Evolutionary conservation across 2,888 invertebrate species (phyloP).

Genomic region (Cotesia congregata): DNA sequence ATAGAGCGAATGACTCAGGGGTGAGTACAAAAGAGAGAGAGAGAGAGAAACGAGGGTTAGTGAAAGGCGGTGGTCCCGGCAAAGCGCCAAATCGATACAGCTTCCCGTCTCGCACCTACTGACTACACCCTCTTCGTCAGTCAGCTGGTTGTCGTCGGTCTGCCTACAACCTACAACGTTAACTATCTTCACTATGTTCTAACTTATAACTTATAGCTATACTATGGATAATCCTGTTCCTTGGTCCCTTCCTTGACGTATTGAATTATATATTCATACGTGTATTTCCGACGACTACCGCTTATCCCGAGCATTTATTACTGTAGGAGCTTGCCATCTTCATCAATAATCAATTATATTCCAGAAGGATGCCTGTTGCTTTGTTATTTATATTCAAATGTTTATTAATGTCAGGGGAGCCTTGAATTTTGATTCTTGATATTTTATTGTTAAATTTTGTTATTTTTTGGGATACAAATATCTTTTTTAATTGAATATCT

Average conservation of each 20-base stretch:
- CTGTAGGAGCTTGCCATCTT: not conserved
- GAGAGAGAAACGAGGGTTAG: slow-evolving; percentile 28
- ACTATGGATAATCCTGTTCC: not conserved
- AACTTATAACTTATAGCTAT: too few species aligned
- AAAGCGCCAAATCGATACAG: slow-evolving; percentile 68
- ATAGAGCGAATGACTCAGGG: not conserved
- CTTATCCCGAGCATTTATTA: not conserved
- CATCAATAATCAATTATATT: too few species aligned
- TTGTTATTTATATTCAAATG: too few species aligned
- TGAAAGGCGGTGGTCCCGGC: slow-evolving; percentile 59
- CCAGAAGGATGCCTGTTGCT: too few species aligned
- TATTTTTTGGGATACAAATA: too few species aligned
- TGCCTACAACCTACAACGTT: not conserved
- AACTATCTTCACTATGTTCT: not conserved
- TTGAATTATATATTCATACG: not conserved
- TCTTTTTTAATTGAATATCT: too few species aligned
- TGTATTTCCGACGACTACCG: not conserved
- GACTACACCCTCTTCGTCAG: slow-evolving; percentile 43
- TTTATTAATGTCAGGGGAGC: too few species aligned
- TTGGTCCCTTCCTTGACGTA: not conserved
- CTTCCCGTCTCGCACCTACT: slow-evolving; percentile 57
- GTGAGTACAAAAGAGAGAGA: slow-evolving; percentile 24
- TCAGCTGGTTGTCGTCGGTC: not conserved
- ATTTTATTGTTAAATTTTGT: too few species aligned
- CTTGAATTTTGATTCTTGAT: too few species aligned